Conservation (phyloP, 2,888 invertebrate species). For the Cataglyphis albicans region DNA sequence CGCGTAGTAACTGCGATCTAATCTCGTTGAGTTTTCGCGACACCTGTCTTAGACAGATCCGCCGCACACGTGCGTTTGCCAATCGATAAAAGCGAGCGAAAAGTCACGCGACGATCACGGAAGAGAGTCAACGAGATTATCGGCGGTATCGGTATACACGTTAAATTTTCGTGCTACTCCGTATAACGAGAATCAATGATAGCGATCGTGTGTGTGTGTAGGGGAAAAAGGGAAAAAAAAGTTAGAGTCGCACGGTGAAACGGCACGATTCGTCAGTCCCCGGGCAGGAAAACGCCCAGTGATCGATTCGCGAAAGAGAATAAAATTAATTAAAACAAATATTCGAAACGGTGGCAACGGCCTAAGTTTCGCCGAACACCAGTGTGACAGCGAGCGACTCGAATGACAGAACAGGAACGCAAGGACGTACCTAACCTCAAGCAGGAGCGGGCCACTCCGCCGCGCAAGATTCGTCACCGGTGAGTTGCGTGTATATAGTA, state of each 20-base stretch:
- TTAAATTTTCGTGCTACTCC: not conserved
- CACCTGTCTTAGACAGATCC: not conserved
- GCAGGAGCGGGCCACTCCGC: slow-evolving; percentile 78
- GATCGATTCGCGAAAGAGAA: not conserved
- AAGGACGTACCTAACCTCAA: slow-evolving; percentile 83
- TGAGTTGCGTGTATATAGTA: slow-evolving; percentile 71
- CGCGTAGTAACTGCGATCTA: not conserved
- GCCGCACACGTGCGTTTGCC: not conserved
- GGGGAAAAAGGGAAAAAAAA: slow-evolving; percentile 48
- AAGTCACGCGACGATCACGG: not conserved
- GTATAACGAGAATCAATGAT: not conserved
- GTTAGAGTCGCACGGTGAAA: slow-evolving; percentile 63
- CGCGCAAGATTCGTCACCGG: slow-evolving; percentile 85
- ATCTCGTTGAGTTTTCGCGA: not conserved
- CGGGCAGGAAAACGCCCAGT: slow-evolving; percentile 12
- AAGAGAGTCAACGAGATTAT: not conserved
- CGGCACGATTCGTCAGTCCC: slow-evolving; percentile 14
- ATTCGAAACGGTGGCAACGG: slow-evolving; percentile 13
- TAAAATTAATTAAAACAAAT: slow-evolving; percentile 11
- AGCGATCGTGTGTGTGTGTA: slow-evolving; percentile 28
- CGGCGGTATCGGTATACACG: not conserved
- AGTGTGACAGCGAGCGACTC: slow-evolving; percentile 66
- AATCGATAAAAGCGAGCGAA: not conserved
- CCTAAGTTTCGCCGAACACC: slow-evolving; percentile 43
- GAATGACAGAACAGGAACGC: slow-evolving; percentile 82